Percentiles rank a stretch among this genome's conserved stretches.
phyloP scores from a whole-genome alignment of 2,113 vertebrate species.

The Spermophilus dauricus region DNA sequence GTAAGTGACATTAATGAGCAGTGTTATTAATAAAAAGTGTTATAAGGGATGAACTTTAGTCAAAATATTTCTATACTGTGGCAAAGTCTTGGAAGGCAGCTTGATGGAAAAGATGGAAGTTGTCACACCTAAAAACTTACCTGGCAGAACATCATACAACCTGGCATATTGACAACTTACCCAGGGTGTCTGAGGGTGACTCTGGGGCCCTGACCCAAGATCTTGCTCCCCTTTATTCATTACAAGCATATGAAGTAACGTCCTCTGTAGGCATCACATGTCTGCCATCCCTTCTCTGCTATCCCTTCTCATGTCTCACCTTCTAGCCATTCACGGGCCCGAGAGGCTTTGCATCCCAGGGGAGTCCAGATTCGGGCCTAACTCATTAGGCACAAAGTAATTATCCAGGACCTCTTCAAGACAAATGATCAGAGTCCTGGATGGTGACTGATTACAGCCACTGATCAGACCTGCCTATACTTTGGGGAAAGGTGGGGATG shows the following conservation, averaged over 20 bases:
- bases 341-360: not conserved
- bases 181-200: not conserved
- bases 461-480: not conserved
- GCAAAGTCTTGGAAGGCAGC: not conserved
- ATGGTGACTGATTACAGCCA: not conserved
- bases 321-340: not conserved
- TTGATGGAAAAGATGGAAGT: not conserved
- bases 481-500: not conserved
- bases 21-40: not conserved
- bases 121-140: not conserved
- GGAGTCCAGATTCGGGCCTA: slow-evolving; percentile 1
- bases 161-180: not conserved
- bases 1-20: too few relatives aligned
- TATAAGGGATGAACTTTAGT: not conserved
- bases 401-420: not conserved
- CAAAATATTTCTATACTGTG: not conserved
- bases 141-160: not conserved
- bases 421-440: not conserved
- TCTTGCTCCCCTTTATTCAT: not conserved
- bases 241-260: not conserved
- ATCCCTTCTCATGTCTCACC: not conserved
- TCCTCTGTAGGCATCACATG: not conserved
- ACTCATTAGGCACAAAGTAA: slow-evolving; percentile 53
- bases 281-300: not conserved
- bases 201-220: not conserved